Percentiles rank a stretch among this genome's conserved stretches.
These are phyloP conservation scores for Drosophila fulvimacula DNA, from an alignment of 2,888 invertebrate species.

Conservation along the genomic window DNA sequence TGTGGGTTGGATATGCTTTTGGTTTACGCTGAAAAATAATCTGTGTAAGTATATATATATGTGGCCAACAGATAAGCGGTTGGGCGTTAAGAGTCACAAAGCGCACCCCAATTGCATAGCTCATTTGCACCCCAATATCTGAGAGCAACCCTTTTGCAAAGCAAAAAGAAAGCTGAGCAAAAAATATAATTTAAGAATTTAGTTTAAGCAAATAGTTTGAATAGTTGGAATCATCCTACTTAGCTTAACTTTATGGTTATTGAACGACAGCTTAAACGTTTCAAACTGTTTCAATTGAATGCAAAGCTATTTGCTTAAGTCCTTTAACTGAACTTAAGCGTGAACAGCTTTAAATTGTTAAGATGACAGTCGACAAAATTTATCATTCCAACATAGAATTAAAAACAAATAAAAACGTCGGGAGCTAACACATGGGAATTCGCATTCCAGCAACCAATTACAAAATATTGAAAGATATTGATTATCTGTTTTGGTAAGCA, in stretches of 20 bases:
- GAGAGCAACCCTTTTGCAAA: conserved; percentile 30
- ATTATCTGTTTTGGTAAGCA: too few species aligned
- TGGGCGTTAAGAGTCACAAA: conserved; percentile 17
- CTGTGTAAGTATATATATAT: conserved; percentile 6
- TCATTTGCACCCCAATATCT: conserved; percentile 22
- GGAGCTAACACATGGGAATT: too few species aligned
- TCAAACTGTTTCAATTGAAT: conserved; percentile 28
- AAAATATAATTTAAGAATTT: conserved; percentile 11
- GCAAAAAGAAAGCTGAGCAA: not conserved
- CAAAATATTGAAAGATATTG: too few species aligned
- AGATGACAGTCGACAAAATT: conserved; percentile 23
- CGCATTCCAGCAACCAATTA: too few species aligned
- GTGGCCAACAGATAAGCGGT: conserved; percentile 13
- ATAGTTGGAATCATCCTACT: conserved; percentile 10
- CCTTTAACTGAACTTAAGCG: not conserved
- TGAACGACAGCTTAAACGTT: conserved; percentile 42
- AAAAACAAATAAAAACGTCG: too few species aligned
- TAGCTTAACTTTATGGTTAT: conserved; percentile 38
- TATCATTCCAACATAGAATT: conserved; percentile 15
- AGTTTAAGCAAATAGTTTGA: conserved; percentile 20
- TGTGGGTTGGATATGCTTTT: conserved; percentile 10
- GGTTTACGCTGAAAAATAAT: conserved; percentile 2
- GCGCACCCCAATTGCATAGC: conserved; percentile 31
- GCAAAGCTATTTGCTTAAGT: conserved; percentile 6
- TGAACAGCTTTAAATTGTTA: not conserved